Percentiles rank a stretch among this genome's conserved stretches.
Conservation (phyloP, 2,888 invertebrate genomes). For the Acronicta aceris region DNA sequence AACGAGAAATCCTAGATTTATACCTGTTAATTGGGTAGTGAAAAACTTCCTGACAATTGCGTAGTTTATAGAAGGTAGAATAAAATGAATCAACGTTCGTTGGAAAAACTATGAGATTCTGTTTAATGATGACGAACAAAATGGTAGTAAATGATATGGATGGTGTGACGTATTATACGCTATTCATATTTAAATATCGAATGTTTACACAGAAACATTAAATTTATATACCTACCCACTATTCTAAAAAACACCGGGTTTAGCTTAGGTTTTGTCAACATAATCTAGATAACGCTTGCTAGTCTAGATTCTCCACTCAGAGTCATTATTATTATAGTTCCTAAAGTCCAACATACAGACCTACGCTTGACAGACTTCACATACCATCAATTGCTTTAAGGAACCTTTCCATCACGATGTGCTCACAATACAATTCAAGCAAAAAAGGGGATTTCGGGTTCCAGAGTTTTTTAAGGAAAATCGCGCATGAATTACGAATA, state of each 20-base stretch:
- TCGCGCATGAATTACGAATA: not conserved
- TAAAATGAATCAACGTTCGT: slow-evolving; percentile 18
- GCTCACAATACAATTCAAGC: no score
- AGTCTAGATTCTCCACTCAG: no score
- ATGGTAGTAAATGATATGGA: slow-evolving; percentile 12
- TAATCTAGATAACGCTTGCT: not conserved
- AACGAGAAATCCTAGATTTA: slow-evolving; percentile 1
- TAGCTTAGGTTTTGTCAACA: not conserved
- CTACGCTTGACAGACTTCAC: no score
- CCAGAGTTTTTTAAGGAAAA: no score
- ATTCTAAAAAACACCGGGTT: not conserved
- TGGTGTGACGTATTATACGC: slow-evolving; percentile 20
- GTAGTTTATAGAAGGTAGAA: not conserved
- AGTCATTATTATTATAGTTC: no score
- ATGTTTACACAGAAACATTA: slow-evolving; percentile 22
- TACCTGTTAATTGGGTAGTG: not conserved
- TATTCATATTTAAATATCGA: slow-evolving; percentile 26
- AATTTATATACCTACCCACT: not conserved
- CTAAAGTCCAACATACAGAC: no score
- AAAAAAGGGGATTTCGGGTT: no score
- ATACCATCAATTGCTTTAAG: no score
- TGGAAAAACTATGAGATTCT: slow-evolving; percentile 19
- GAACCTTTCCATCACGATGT: no score
- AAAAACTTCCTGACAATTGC: not conserved
- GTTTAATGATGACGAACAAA: slow-evolving; percentile 21